Base-by-base conservation (phyloP, 2,888 invertebrate genomes). In the Pardosa pseudoannulata region DNA sequence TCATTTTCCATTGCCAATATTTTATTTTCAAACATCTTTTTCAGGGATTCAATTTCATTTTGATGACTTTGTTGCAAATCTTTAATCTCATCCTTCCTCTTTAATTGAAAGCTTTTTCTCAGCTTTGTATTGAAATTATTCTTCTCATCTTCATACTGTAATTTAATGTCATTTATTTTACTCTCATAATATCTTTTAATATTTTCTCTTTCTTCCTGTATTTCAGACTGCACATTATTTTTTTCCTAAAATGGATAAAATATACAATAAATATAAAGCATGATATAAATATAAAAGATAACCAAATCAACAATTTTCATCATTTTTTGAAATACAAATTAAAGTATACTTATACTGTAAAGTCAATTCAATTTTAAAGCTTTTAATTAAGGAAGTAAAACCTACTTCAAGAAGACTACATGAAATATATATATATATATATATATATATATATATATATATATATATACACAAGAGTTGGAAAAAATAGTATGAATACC, bases 121-220 rank as follows among this genome's bases (percentile, higher is more conserved):
- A 62, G 16, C 6, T 39, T 39, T 23, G 73, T 2, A 9, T 9
- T 72, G 5, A 72, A 56, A 23, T 72, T 28, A 0, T 29, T n/a
- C 39, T 19, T 83, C 56, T 83, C 78, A n/a, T 36, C 41, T 56
- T 83, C 83, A 78, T 67, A 67, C 23, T 50, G 13, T 36, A 67
- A 27, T 19, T 56, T 83, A 3, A 83, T 31, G 19, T 11, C 23
- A 19, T 31, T 28, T 7, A 73, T 9, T 5, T 65, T 65, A 39
- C 73, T 56, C 32, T 72, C 31, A 56, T 32, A 78, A 23, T 71
- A 65, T 46, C 29, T 13, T 1, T 39, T 28, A 7, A 67, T 27
- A n/a, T 67, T 78, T 27, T 72, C 56, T 39, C 62, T 78, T 56
- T 83, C 83, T 16, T 16, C 6, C 31, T 29, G 28, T 7, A 78